Percentiles rank a stretch among this genome's conserved stretches.
phyloP scores from a whole-genome alignment of 2,797 vertebrate genomes.

The Enoplosus armatus region DNA sequence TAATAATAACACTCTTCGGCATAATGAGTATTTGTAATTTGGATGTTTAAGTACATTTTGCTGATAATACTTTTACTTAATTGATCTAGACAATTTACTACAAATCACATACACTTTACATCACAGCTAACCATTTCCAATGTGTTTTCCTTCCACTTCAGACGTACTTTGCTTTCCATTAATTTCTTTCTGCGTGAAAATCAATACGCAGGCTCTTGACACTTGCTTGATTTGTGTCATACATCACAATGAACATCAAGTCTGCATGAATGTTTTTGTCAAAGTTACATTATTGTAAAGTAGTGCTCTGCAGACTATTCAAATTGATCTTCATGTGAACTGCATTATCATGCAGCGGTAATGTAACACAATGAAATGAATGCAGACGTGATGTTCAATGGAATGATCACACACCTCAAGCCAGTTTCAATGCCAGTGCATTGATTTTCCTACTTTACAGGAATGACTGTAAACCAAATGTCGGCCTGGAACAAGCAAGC shows the following conservation, averaged over 20 bases:
- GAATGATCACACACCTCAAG: background rate
- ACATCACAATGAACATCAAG: slow-evolving; percentile 18
- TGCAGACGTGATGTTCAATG: slow-evolving; percentile 16
- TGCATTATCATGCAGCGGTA: slow-evolving; percentile 2
- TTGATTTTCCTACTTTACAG: slow-evolving; percentile 1
- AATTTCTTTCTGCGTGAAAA: slow-evolving; percentile 11
- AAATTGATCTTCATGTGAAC: background rate
- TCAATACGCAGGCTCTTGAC: slow-evolving; percentile 21
- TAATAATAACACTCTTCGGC: no score
- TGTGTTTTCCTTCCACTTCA: background rate
- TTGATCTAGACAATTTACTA: background rate
- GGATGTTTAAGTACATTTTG: background rate
- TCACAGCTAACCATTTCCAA: background rate
- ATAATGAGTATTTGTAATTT: background rate
- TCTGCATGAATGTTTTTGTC: slow-evolving; percentile 31
- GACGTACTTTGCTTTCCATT: background rate
- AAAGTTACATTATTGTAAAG: background rate
- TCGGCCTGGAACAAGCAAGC: background rate
- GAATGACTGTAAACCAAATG: background rate
- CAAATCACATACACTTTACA: background rate
- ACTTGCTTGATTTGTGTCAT: slow-evolving; percentile 25
- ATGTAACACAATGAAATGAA: background rate
- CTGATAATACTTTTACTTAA: background rate
- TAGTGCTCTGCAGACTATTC: background rate
- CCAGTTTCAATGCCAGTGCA: background rate